Evolutionary conservation across 2,888 invertebrate species (phyloP).

Genomic region (Hyalella azteca): DNA sequence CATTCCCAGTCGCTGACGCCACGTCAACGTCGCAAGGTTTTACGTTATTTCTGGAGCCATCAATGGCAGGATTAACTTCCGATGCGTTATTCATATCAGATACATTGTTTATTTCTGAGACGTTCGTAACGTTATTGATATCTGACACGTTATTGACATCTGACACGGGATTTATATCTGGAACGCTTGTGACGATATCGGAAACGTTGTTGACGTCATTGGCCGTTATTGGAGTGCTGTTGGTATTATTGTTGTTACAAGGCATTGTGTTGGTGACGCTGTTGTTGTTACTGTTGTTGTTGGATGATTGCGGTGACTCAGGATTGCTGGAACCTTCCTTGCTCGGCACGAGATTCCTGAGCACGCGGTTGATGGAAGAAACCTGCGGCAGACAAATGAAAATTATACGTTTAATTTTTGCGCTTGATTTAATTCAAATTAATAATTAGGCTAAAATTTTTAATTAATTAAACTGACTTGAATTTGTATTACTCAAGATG

Average conservation of each 20-base stretch:
- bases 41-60: background rate
- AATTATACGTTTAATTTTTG: background rate
- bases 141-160: background rate
- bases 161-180: background rate
- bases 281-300: slow-evolving; percentile 87
- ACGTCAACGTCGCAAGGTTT: background rate
- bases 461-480: too few species aligned
- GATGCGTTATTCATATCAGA: background rate
- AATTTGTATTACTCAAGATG: too few species aligned
- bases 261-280: slow-evolving; percentile 5
- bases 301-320: slow-evolving; percentile 72
- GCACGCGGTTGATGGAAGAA: slow-evolving; percentile 96
- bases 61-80: too few species aligned
- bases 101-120: background rate
- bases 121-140: background rate
- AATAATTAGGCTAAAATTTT: too few species aligned
- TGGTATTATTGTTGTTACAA: background rate
- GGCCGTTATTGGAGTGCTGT: background rate
- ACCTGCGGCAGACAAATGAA: slow-evolving; percentile 71
- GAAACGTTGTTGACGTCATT: slow-evolving; percentile 11
- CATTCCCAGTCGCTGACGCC: background rate
- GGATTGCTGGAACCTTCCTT: slow-evolving; percentile 83
- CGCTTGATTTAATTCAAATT: too few species aligned
- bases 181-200: background rate
- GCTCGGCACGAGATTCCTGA: slow-evolving; percentile 93